phyloP scores from a whole-genome alignment of 2,888 invertebrate species.

The Stegophylla sp. region DNA sequence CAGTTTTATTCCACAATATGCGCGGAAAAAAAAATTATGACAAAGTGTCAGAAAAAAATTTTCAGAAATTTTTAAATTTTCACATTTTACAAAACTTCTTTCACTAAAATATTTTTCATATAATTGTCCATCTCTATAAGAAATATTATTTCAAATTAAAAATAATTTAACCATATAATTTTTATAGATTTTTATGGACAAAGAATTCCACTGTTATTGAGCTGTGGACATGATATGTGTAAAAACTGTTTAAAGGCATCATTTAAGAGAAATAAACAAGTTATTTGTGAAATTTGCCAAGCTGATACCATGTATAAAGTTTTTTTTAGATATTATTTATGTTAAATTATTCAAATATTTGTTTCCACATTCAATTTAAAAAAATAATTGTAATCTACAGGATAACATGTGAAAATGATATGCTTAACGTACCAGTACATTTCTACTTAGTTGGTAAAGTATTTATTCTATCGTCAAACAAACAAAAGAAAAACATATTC shows the following conservation, averaged over 20 bases:
- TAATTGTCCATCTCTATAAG: no score
- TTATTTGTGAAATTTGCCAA: slow-evolving; percentile 30
- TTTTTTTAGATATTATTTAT: background rate
- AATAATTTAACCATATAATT: slow-evolving; percentile 8
- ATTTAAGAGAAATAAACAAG: background rate
- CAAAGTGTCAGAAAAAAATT: no score
- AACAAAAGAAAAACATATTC: background rate
- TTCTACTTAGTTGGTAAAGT: slow-evolving; percentile 50
- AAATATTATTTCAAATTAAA: no score
- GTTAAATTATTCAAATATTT: background rate
- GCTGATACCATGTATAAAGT: background rate
- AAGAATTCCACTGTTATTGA: slow-evolving; percentile 35
- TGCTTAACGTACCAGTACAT: slow-evolving; percentile 22
- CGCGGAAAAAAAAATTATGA: no score
- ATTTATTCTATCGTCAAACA: background rate
- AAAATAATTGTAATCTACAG: slow-evolving; percentile 12
- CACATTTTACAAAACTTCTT: no score
- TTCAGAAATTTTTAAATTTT: no score
- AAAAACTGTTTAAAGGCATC: slow-evolving; percentile 4
- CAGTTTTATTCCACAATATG: no score
- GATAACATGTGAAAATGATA: background rate
- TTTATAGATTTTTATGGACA: slow-evolving; percentile 4
- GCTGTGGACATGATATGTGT: slow-evolving; percentile 51
- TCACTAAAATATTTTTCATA: no score
- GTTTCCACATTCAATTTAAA: slow-evolving; percentile 1